Conservation (phyloP, 2,888 invertebrate species). For the Drosophila mimica region DNA sequence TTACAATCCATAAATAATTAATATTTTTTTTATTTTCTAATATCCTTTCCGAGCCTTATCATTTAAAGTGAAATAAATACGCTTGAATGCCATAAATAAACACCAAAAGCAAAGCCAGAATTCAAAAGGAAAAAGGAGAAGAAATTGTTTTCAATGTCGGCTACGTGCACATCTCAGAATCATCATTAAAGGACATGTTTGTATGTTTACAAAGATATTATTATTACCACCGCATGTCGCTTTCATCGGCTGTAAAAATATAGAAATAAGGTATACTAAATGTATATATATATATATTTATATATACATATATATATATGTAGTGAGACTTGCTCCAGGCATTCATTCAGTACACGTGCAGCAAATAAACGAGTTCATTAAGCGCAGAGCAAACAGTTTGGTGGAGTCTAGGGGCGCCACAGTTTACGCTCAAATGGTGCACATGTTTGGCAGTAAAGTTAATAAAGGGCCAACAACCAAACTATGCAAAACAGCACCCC, state of each 20-base stretch:
- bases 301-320: conserved; percentile 1
- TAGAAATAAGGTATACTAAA: conserved; percentile 39
- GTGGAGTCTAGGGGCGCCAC: conserved; percentile 37
- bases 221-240: conserved; percentile 21
- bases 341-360: conserved; percentile 71
- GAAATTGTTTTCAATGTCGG: conserved; percentile 38
- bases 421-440: conserved; percentile 41
- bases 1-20: background rate
- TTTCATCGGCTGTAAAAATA: conserved; percentile 49
- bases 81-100: conserved; percentile 1
- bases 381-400: conserved; percentile 21
- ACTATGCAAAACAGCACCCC: conserved; percentile 54
- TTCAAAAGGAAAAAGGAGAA: background rate
- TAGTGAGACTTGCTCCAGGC: conserved; percentile 12
- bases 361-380: conserved; percentile 79
- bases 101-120: background rate
- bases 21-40: conserved; percentile 5
- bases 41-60: background rate
- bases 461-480: conserved; percentile 55
- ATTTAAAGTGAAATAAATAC: background rate
- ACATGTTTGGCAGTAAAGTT: conserved; percentile 56
- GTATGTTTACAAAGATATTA: background rate
- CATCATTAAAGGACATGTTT: conserved; percentile 19
- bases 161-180: conserved; percentile 30
- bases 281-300: conserved; percentile 3